A percentile compares a stretch with the other conserved stretches of the same genome.
phyloP scores from a whole-genome alignment of 2,888 invertebrate genomes.

The Apotomis betuletana region DNA sequence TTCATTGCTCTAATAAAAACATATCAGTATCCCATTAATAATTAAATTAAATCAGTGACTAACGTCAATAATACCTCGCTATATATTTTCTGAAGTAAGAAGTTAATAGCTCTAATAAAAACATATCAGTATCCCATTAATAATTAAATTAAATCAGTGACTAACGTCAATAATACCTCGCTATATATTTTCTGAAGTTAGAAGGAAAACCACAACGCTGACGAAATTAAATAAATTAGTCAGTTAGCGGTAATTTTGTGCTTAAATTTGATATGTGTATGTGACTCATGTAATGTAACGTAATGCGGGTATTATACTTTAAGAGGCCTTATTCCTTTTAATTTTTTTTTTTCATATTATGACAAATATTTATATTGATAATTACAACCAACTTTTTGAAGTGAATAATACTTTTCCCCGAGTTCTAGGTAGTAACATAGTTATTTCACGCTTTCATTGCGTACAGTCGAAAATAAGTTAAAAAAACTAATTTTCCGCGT shows the following conservation, averaged over 20 bases:
- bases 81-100: constrained; percentile 5
- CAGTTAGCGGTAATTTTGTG: constrained; percentile 10
- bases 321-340: too few species aligned
- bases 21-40: background rate
- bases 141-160: background rate
- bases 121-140: background rate
- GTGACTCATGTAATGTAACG: background rate
- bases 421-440: too few species aligned
- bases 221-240: constrained; percentile 11
- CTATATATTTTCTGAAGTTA: constrained; percentile 4
- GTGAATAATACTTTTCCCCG: too few species aligned
- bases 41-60: background rate
- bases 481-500: too few species aligned
- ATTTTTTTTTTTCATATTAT: too few species aligned
- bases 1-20: too few species aligned
- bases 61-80: constrained; percentile 5
- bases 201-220: constrained; percentile 29
- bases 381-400: too few species aligned
- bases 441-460: too few species aligned
- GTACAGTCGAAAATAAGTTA: too few species aligned
- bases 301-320: too few species aligned
- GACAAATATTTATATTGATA: too few species aligned
- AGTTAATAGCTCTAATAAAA: too few species aligned
- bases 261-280: constrained; percentile 1
- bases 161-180: constrained; percentile 6